Evolutionary conservation across 2,888 invertebrate genomes (phyloP).

Genomic region (Lissonota sp.): DNA sequence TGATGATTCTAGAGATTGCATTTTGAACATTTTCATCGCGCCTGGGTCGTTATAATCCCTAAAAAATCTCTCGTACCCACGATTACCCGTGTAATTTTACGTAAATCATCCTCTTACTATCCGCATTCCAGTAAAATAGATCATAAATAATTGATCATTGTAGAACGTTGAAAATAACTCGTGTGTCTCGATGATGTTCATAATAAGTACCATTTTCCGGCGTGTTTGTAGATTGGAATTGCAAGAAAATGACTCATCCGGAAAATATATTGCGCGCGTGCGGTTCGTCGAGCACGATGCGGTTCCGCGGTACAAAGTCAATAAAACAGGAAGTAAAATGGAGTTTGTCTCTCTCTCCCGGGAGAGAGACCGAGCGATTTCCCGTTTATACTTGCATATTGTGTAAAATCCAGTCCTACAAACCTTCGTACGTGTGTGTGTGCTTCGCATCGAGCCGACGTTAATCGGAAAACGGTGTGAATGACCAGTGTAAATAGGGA

Average conservation of each 20-base stretch:
- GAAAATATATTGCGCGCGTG: slow-evolving; percentile 51
- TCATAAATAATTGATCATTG: no score
- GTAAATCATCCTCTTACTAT: no score
- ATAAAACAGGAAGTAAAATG: slow-evolving; percentile 63
- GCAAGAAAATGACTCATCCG: slow-evolving; percentile 55
- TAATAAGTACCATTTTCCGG: slow-evolving; percentile 29
- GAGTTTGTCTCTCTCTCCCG: slow-evolving; percentile 32
- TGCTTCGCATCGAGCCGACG: slow-evolving; percentile 51
- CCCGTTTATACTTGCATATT: slow-evolving; percentile 38
- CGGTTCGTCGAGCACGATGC: slow-evolving; percentile 44
- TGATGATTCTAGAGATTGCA: no score
- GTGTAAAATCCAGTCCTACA: slow-evolving; percentile 22
- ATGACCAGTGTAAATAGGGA: slow-evolving; percentile 61
- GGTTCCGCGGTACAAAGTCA: slow-evolving; percentile 58
- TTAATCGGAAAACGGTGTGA: slow-evolving; percentile 63
- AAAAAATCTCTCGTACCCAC: no score
- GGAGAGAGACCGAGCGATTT: neutral
- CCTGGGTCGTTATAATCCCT: no score
- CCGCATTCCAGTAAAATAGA: no score
- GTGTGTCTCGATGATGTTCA: slow-evolving; percentile 17
- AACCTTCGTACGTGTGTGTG: neutral
- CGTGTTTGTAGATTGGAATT: slow-evolving; percentile 1
- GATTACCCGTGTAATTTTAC: no score
- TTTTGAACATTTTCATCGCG: no score
- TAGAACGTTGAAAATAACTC: neutral